phyloP scores from a whole-genome alignment of 2,888 invertebrate genomes.

The Leptopilina drosophilae region DNA sequence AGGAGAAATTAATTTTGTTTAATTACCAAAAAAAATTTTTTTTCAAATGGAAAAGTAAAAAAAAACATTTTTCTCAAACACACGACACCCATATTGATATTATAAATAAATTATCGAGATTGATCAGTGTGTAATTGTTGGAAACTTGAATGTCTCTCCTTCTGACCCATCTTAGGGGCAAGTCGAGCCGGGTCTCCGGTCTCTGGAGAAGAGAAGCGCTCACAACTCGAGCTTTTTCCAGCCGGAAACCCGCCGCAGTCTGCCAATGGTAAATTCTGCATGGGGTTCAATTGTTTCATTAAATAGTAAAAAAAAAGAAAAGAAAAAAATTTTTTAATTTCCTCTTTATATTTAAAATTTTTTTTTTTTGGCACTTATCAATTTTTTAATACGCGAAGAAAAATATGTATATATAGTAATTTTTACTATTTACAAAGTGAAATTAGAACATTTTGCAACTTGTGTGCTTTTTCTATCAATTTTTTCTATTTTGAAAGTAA shows the following conservation, averaged over 20 bases:
- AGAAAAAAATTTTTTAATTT: background rate
- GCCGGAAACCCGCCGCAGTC: conserved; percentile 83
- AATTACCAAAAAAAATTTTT: background rate
- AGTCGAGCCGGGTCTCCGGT: conserved; percentile 81
- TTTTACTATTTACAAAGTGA: no score
- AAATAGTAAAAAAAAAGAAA: background rate
- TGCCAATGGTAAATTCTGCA: conserved; percentile 86
- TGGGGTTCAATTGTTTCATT: conserved; percentile 58
- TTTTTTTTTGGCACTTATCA: no score
- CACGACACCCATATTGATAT: conserved; percentile 41
- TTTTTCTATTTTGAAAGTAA: no score
- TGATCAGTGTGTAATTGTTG: conserved; percentile 60
- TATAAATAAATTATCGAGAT: background rate
- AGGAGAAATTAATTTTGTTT: no score
- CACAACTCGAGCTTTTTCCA: conserved; percentile 85
- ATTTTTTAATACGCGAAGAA: no score
- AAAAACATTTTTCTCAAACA: conserved; percentile 20
- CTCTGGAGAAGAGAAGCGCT: conserved; percentile 84
- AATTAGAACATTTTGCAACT: no score
- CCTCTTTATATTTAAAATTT: no score
- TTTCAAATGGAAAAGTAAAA: background rate
- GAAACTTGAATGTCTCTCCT: conserved; percentile 75
- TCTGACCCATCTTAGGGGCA: conserved; percentile 74
- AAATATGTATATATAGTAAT: no score
- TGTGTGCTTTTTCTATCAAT: no score